phyloP scores from a whole-genome alignment of 2,797 vertebrate genomes.

The Acanthiza pusilla region DNA sequence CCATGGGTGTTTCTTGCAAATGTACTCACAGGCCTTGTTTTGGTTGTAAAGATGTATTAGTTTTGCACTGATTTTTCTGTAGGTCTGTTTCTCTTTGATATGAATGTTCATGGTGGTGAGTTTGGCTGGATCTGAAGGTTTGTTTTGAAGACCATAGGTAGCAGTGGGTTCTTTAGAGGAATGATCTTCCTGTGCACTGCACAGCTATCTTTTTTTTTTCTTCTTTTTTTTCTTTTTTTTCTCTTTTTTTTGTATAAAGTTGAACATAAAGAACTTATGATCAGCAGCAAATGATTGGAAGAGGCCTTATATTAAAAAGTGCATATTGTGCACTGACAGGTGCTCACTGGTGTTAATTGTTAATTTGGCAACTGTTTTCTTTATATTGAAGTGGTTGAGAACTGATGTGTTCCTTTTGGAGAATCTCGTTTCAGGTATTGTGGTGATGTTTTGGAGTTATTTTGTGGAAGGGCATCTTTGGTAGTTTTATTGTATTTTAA shows the following conservation, averaged over 20 bases:
- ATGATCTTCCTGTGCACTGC: not conserved
- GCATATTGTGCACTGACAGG: not conserved
- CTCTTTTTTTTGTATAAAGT: not conserved
- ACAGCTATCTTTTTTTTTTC: not conserved
- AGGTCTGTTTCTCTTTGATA: not conserved
- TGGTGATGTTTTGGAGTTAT: not conserved
- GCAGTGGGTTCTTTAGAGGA: not conserved
- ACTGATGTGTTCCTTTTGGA: not conserved
- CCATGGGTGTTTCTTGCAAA: not conserved
- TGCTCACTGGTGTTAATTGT: not conserved
- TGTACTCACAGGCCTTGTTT: too few species aligned
- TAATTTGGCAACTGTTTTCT: not conserved
- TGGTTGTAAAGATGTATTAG: not conserved
- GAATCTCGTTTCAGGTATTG: not conserved
- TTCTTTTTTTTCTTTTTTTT: too few species aligned
- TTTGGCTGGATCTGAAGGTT: not conserved
- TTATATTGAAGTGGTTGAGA: not conserved
- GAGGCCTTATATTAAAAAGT: not conserved
- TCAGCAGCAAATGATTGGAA: not conserved
- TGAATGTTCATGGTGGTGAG: accelerated
- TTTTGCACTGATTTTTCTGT: not conserved
- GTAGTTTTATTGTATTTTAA: not conserved
- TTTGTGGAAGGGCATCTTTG: not conserved
- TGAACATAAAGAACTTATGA: not conserved
- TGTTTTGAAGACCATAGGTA: not conserved